Evolutionary conservation across 1,140 invertebrate species (phyloP), one percentile per base, ranked within the genome.

Genomic region (Odontomachus brunneus): DNA sequence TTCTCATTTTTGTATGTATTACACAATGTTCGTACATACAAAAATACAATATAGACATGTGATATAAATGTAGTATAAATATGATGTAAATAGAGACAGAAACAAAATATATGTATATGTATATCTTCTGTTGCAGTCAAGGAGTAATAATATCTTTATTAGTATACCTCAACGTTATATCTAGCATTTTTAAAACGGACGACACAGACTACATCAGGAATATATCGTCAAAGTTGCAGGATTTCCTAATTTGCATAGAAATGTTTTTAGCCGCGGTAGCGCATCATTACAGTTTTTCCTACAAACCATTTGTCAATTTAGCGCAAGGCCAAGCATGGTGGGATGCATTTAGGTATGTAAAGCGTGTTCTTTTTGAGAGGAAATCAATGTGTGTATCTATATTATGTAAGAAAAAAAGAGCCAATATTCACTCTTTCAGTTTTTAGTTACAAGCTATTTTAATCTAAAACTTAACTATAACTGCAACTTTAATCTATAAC

Each of bases 231-330:
- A 97, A 97, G 89, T 91, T 99, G 85, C 98, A 99, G 96, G 98
- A 99, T 94, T 99, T 99, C 93, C 94, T 98, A 63, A 98, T 99
- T 80, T 99, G 98, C 90, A 98, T 99, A 89, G 98, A 99, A 94
- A 99, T 99, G 98, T 99, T 99, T 91, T 92, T 99, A 85, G 98
- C 98, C 12, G 97, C 98, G 0, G 96, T 99, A 15, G 98, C 98
- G 3, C 98, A 99, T 94, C 98, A 98, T 91, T 99, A 97, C 93
- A 98, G 98, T 84, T 99, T 99, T 92, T 98, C 98, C 29, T 97
- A 99, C 92, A 96, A 97, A 92, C 97, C 97, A 14, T 99, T 97
- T 92, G 95, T 97, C 67, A 94, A 94, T 92, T 87, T 93, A 55
- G 91, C 92, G 1, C 94, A 94, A 83, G 93, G 85, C 74, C 94